Conservation (phyloP, 2,113 vertebrate species). For the Stegastes partitus region DNA sequence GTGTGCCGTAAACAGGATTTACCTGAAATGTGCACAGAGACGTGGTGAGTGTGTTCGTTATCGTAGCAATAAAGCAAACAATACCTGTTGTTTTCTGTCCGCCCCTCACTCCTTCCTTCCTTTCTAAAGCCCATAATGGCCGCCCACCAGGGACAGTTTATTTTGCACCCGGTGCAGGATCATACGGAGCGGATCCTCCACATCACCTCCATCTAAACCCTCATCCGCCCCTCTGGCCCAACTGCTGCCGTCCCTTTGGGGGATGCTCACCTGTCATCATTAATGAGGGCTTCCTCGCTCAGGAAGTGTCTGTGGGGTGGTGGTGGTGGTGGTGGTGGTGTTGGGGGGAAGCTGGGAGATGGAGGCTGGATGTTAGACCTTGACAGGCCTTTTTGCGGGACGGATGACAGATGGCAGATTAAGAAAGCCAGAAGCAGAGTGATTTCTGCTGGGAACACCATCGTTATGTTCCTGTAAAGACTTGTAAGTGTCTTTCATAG, state of each 20-base stretch:
- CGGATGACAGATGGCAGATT: slow-evolving; percentile 59
- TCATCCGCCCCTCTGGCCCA: slow-evolving; percentile 51
- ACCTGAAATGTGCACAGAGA: too few species aligned
- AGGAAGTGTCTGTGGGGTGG: background rate
- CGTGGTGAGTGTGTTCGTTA: background rate
- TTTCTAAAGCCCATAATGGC: slow-evolving; percentile 39
- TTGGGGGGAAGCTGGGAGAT: slow-evolving; percentile 21
- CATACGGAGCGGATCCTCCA: slow-evolving; percentile 14
- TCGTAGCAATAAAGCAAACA: slow-evolving; percentile 7
- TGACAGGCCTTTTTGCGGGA: slow-evolving; percentile 48
- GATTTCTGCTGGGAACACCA: slow-evolving; percentile 52
- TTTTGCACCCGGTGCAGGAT: slow-evolving; percentile 23
- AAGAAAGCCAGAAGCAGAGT: slow-evolving; percentile 40
- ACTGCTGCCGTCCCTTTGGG: slow-evolving; percentile 46
- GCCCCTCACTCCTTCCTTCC: background rate
- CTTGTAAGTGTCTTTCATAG: slow-evolving; percentile 12
- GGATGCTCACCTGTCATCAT: slow-evolving; percentile 75
- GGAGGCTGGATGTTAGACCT: slow-evolving; percentile 18
- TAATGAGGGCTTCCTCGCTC: slow-evolving; percentile 66
- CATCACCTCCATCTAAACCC: slow-evolving; percentile 29
- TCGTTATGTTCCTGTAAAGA: slow-evolving; percentile 32
- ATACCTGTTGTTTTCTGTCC: background rate
- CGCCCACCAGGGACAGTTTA: slow-evolving; percentile 66
- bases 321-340: background rate
- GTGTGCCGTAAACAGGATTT: too few species aligned